Evolutionary conservation across 2,797 vertebrate species (phyloP), one percentile per base, ranked within the genome.

Genomic region (Enteromius unitaeniatus): DNA sequence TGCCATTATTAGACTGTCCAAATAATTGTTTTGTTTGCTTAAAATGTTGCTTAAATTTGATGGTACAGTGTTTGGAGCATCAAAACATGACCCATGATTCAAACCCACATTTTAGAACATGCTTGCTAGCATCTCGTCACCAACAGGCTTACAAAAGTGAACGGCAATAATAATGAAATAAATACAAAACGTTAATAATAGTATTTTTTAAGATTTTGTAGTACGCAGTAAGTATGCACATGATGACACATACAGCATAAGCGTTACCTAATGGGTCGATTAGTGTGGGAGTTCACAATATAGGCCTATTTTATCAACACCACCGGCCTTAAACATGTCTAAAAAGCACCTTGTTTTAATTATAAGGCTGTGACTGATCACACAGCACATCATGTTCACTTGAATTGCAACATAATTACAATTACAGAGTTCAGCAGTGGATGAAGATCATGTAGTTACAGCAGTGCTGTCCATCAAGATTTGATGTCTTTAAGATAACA

Each of bases 21-120:
- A 23, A 58, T 76, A 40, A 76, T 23, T 58, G 45, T 49, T 72
- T 49, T 49, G 69, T 72, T 72, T 72, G 28, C 28, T 31, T 73
- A 5, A 11, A 19, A 31, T 28, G 49, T 31, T 49, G 69, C 45
- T 49, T 73, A 49, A 49, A 28, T 73, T 21, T 58, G 6, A 34
- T 21, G 47, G 31, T 40, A 76, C 21, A 55, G 53, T 58, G 51
- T 40, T 11, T 37, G 73, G 51, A 21, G 13, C n/a, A 76, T 58
- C n/a, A 40, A 58, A 40, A 58, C 21, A 58, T 26, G 21, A 76
- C 21, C 34, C 53, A 17, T 58, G 34, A 76, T 17, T 26, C 31
- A 76, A 51, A 51, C 14, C 40, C 68, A 47, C 45, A 73, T 10
- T 49, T 72, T 19, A 72, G 3, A 49, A 14, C 23, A 69, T 15